Percentiles rank a stretch among this genome's conserved stretches.
Evolutionary conservation across 1,140 invertebrate species (phyloP).

Genomic region (Teleopsis dalmanni): DNA sequence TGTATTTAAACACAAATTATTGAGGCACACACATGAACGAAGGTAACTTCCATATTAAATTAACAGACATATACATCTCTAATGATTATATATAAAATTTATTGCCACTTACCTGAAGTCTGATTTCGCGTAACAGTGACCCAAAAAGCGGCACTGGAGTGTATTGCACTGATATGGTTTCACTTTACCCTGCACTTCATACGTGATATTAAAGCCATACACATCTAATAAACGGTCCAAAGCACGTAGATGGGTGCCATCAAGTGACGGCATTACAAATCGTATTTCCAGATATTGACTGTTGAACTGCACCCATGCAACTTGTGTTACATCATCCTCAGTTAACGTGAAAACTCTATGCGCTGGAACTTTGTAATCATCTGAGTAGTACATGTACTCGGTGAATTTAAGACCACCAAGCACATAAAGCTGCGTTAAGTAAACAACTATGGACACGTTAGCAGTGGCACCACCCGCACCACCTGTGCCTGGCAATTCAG

Average conservation of each 20-base stretch:
- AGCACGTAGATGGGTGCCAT: constrained; percentile 76
- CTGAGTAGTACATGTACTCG: constrained; percentile 74
- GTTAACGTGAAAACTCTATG: constrained; percentile 47
- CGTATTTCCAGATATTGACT: constrained; percentile 72
- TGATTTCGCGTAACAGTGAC: constrained; percentile 66
- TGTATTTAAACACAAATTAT: too few relatives aligned
- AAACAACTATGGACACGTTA: constrained; percentile 67
- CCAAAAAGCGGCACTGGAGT: constrained; percentile 70
- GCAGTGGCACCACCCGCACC: constrained; percentile 10
- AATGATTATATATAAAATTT: too few relatives aligned
- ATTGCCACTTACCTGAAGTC: constrained; percentile 58
- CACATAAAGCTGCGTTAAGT: constrained; percentile 81
- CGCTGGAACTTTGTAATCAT: constrained; percentile 58
- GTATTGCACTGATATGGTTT: constrained; percentile 63
- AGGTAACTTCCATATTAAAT: too few relatives aligned
- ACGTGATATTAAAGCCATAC: constrained; percentile 89
- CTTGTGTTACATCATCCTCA: constrained; percentile 62
- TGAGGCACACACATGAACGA: too few relatives aligned
- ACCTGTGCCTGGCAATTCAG: constrained; percentile 42
- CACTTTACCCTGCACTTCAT: constrained; percentile 59
- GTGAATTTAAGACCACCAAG: constrained; percentile 71
- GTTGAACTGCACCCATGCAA: constrained; percentile 59
- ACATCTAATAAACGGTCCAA: constrained; percentile 72
- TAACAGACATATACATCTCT: too few relatives aligned
- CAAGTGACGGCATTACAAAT: constrained; percentile 61